Evolutionary conservation across 2,113 vertebrate genomes (phyloP).

Genomic region (Brienomyrus brachyistius): DNA sequence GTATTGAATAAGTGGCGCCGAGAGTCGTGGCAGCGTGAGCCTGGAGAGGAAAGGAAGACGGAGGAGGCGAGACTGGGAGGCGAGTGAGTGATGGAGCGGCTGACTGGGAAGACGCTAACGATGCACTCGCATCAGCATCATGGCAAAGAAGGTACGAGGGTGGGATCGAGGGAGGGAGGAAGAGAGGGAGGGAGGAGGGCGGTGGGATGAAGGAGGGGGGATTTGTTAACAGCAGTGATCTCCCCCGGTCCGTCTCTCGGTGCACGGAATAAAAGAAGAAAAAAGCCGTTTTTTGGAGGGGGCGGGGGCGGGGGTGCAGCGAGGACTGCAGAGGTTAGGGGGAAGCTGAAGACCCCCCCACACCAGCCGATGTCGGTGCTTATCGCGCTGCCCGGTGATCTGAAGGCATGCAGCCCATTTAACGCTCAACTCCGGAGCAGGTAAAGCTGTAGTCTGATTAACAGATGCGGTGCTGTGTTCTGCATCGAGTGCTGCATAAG

Average conservation of each 20-base stretch:
- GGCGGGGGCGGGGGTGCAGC: neutral
- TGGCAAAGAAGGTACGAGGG: conserved; percentile 5
- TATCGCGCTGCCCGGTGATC: too few species aligned
- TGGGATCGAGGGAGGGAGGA: conserved; percentile 4
- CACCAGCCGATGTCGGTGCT: neutral
- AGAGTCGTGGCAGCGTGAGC: neutral
- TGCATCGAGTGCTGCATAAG: neutral
- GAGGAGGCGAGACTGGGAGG: neutral
- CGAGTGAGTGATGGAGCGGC: conserved; percentile 21
- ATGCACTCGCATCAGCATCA: conserved; percentile 31
- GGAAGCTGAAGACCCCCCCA: neutral
- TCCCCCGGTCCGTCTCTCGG: conserved; percentile 1
- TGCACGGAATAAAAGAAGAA: neutral
- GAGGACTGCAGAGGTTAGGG: conserved; percentile 30
- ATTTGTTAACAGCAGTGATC: neutral
- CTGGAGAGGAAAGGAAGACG: neutral
- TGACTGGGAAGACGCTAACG: conserved; percentile 32
- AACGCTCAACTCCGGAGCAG: neutral
- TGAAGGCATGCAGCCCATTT: neutral
- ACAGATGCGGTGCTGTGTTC: neutral
- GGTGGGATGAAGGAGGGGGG: neutral
- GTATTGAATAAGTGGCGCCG: neutral
- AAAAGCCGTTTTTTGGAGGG: neutral
- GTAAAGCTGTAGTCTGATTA: neutral
- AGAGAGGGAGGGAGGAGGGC: conserved; percentile 2